These are phyloP conservation scores for Hecatera dysodea DNA, from an alignment of 2,888 invertebrate species.

Conservation along the genomic window DNA sequence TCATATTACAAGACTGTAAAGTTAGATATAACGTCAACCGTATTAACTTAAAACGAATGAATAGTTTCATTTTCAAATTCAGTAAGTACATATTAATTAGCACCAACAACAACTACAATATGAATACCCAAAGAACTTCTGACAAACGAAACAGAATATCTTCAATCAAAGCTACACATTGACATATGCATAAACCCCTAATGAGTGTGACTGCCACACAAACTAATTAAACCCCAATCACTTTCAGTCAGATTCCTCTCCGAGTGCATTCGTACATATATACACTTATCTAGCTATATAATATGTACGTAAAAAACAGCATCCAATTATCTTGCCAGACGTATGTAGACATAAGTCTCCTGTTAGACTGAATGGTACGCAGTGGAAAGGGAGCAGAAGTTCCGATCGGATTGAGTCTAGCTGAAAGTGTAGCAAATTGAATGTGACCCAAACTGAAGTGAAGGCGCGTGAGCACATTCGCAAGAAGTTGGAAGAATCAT, in stretches of 20 bases:
- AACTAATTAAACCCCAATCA: conserved; percentile 63
- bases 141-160: background rate
- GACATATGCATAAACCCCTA: conserved; percentile 4
- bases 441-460: background rate
- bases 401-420: background rate
- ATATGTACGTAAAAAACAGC: conserved; percentile 62
- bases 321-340: conserved; percentile 75
- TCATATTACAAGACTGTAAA: no score
- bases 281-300: background rate
- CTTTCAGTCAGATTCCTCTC: conserved; percentile 49
- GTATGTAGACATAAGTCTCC: conserved; percentile 70
- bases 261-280: conserved; percentile 9
- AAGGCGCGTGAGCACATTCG: no score
- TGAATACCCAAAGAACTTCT: background rate
- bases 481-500: no score
- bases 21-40: no score
- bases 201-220: conserved; percentile 30
- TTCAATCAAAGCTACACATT: background rate
- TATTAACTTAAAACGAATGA: no score
- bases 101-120: no score
- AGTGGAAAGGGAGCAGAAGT: conserved; percentile 20
- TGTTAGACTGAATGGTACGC: conserved; percentile 7
- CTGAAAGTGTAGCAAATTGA: background rate
- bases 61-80: no score
- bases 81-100: no score